Base-by-base conservation (phyloP, 2,888 invertebrate species). In the Agrochola lota region DNA sequence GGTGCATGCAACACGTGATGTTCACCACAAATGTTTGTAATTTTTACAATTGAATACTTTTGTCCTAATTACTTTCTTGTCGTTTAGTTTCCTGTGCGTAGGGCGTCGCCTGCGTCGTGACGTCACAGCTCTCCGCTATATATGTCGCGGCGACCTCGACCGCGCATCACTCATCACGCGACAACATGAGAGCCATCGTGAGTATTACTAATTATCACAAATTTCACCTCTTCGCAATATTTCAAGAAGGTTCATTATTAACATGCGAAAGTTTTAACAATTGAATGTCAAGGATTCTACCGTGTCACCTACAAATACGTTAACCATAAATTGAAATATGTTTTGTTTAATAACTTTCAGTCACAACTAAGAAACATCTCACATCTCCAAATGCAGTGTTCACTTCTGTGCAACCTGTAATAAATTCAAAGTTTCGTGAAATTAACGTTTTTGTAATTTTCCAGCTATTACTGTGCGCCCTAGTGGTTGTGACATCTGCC, bases 141-240 rank as follows among this genome's bases (percentile, higher is more conserved):
- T 90, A 90, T 88, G 86, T 79, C 86, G 83, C 77, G 63, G 83
- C 86, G 88, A 90, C 89, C 89, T 84, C 80, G 81, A 74, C 43
- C 67, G 59, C 78, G 52, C 80, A 70, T 77, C 87, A 88, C 83
- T 85, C 80, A 66, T 70, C 83, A 73, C 84, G 59, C 74, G 67
- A 43, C 91, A 85, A 78, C 82, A 94, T 94, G 94, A 93, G 91
- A 83, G 85, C 89, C 85, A 90, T 92, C 78, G 94, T 94, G 78
- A 94, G 94, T 94, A 89, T 81, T 55, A 62, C 43, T 62, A 52
- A 62, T 69, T 62, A 49, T 26, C 46, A 23, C 20, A 71, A 55
- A 76, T 73, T 52, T 73, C 59, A 70, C 57, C 15, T n/a, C 8
- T 35, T 40, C 15, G n/a, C 49, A 26, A n/a, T 49, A 30, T 60